These are phyloP conservation scores for Deilephila porcellus DNA, from an alignment of 2,888 invertebrate species.

Conservation along the genomic window DNA sequence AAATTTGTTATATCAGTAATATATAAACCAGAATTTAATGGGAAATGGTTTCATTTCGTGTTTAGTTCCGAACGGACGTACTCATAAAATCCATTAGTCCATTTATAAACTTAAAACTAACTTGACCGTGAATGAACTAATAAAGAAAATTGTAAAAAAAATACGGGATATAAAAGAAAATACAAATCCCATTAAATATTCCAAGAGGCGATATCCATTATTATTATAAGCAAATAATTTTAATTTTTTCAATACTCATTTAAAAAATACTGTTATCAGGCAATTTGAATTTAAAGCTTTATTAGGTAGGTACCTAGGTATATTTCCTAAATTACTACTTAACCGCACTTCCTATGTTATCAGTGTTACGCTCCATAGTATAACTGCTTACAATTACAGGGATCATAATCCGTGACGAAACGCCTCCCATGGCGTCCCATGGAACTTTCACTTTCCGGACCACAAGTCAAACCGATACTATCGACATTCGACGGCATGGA, in stretches of 20 bases:
- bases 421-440: constrained; percentile 5
- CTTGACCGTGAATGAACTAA: no score
- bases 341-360: not conserved
- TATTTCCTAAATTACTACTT: not conserved
- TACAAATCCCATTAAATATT: no score
- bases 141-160: no score
- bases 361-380: not conserved
- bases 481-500: not conserved
- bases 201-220: no score
- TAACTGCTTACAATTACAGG: constrained; percentile 3
- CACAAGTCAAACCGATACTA: constrained; percentile 17
- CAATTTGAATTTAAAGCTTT: no score
- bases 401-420: constrained; percentile 3
- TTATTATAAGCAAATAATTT: no score
- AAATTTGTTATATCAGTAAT: not conserved
- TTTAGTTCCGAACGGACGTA: not conserved
- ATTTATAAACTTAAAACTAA: no score
- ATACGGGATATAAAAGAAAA: no score
- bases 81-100: not conserved
- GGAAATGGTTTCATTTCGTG: not conserved
- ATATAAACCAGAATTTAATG: not conserved
- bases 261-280: no score
- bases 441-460: constrained; percentile 23
- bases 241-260: no score
- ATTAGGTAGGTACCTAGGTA: no score